Base-by-base conservation (phyloP, 2,888 invertebrate species). In the Siphlonurus alternatus region DNA sequence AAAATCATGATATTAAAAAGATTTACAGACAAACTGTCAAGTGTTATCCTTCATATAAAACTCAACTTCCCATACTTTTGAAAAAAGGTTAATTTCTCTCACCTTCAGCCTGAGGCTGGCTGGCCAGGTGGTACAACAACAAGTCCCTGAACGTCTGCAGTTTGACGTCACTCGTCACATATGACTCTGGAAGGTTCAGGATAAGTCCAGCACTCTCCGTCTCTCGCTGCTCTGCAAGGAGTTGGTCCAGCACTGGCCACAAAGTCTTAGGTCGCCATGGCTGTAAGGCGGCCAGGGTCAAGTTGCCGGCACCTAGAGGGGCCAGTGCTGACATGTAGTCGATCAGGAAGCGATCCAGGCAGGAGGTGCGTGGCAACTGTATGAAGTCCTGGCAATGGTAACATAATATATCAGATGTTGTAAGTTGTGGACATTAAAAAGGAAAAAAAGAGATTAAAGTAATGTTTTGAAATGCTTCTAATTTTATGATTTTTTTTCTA, bases 71-170 rank as follows among this genome's bases (percentile, higher is more conserved):
- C 5, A 10, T 38, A 38, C 7, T 38, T n/a, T n/a, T n/a, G n/a
- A n/a, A n/a, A n/a, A n/a, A n/a, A n/a, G n/a, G n/a, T 25, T 25
- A 20, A 23, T 53, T 10, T 18, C n/a, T 18, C 59, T 63, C 64
- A 68, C 68, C 68, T 66, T 62, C 51, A n/a, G 61, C 79, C 1
- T 63, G 65, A 22, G 56, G 25, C 15, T 54, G 63, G n/a, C 79
- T 78, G 2, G 84, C 79, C 61, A 84, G 72, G 71, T 81, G 81
- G 66, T 78, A 79, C n/a, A 85, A 73, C 61, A 85, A 76, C 70
- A 80, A 75, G 72, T 86, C 84, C 69, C 78, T 78, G 54, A 86
- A 74, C 66, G 79, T 79, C 51, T 76, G 76, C 61, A 86, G 73
- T 70, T 82, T 81, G 0, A 76, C 73, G 65, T 80, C 79, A 61